Evolutionary conservation across 2,113 vertebrate species (phyloP).

Genomic region (Pogonocichla stellata): DNA sequence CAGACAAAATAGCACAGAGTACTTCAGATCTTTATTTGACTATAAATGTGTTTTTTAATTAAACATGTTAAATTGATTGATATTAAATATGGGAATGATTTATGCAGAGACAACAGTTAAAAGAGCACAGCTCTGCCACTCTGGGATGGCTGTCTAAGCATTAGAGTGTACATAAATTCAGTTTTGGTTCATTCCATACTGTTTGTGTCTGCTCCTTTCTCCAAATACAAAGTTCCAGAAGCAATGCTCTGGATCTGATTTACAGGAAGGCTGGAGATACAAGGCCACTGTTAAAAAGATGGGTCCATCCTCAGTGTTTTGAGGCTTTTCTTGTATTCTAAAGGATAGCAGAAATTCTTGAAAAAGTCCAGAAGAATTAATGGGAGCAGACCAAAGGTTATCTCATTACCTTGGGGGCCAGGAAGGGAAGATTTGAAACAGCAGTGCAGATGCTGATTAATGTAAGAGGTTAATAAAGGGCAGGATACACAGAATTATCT

Average conservation of each 20-base stretch:
- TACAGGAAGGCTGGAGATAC: neutral
- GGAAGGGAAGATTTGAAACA: constrained; percentile 19
- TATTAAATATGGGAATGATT: neutral
- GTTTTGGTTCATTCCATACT: neutral
- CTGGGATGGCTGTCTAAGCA: neutral
- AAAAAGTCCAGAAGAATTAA: constrained; percentile 9
- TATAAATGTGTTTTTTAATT: neutral
- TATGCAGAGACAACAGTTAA: neutral
- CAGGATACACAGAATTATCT: constrained; percentile 28
- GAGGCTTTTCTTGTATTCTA: neutral
- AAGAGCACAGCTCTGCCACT: neutral
- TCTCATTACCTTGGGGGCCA: constrained; percentile 27
- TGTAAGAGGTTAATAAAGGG: constrained; percentile 51
- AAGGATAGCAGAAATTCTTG: neutral
- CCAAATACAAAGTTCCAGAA: neutral
- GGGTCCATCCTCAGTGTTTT: neutral
- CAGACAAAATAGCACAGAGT: neutral
- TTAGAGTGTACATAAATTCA: neutral
- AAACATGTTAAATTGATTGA: neutral
- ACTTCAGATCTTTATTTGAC: neutral
- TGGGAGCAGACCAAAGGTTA: constrained; percentile 15
- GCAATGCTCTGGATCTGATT: neutral
- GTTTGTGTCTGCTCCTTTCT: neutral
- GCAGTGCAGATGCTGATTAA: constrained; percentile 43
- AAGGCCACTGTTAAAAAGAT: neutral